phyloP scores from a whole-genome alignment of 2,888 invertebrate species.

The Ethmia dodecea region DNA sequence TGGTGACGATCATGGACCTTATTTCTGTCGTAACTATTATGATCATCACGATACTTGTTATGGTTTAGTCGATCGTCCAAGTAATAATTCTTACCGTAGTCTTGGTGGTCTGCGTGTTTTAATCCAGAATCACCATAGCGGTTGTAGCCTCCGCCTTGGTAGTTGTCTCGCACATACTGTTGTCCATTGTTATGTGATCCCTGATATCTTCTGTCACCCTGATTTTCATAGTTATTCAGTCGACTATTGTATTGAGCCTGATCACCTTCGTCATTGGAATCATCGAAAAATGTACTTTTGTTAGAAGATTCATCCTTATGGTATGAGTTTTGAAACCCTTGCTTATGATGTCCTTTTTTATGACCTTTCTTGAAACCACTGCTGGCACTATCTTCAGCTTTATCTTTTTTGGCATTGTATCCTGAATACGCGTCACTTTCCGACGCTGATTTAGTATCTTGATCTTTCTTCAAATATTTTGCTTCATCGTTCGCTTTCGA shows the following conservation, averaged over 20 bases:
- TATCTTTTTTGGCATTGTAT: slow-evolving; percentile 57
- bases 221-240: slow-evolving; percentile 56
- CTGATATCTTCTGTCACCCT: slow-evolving; percentile 58
- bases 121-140: slow-evolving; percentile 57
- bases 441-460: slow-evolving; percentile 57
- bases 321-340: slow-evolving; percentile 83
- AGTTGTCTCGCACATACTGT: slow-evolving; percentile 55
- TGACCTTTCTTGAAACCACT: slow-evolving; percentile 69
- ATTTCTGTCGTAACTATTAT: slow-evolving; percentile 53
- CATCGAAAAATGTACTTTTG: slow-evolving; percentile 83
- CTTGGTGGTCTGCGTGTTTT: slow-evolving; percentile 54
- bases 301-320: slow-evolving; percentile 84
- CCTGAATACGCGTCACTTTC: slow-evolving; percentile 67
- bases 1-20: slow-evolving; percentile 51
- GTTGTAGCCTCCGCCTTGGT: slow-evolving; percentile 56
- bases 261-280: slow-evolving; percentile 72
- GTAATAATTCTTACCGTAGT: slow-evolving; percentile 65
- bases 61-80: slow-evolving; percentile 61
- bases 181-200: slow-evolving; percentile 63
- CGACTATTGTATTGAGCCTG: slow-evolving; percentile 61
- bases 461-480: slow-evolving; percentile 68
- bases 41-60: slow-evolving; percentile 57
- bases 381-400: slow-evolving; percentile 59
- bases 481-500: slow-evolving; percentile 66
- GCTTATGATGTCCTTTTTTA: slow-evolving; percentile 83